Evolutionary conservation across 2,797 vertebrate species (phyloP).

Genomic region (Pseudochirops corinnae): DNA sequence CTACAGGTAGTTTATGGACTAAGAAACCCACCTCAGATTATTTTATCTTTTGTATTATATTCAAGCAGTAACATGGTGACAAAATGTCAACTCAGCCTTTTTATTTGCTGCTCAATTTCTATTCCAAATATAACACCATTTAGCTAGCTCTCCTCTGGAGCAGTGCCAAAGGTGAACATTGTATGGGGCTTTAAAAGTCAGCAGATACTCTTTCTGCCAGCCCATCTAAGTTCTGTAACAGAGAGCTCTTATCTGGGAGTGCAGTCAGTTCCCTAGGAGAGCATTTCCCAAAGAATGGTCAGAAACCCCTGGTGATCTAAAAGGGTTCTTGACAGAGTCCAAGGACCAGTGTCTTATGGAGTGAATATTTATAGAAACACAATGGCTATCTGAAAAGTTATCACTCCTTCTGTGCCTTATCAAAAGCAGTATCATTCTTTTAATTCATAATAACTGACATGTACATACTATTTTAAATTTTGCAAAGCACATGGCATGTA

Average conservation of each 20-base stretch:
- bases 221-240: neutral
- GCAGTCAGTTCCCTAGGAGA: neutral
- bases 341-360: neutral
- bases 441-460: neutral
- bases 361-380: neutral
- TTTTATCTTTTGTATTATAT: neutral
- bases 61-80: neutral
- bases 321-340: neutral
- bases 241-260: neutral
- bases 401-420: neutral
- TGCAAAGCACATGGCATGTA: neutral
- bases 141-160: neutral
- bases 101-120: slow-evolving; percentile 2
- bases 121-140: neutral
- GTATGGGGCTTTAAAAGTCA: neutral
- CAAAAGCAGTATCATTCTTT: neutral
- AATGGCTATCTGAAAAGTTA: neutral
- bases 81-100: neutral
- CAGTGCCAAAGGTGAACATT: neutral
- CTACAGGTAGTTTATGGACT: neutral
- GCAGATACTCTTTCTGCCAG: neutral
- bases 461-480: neutral
- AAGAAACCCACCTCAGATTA: neutral
- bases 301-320: neutral
- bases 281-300: neutral